A percentile compares a stretch with the other conserved stretches of the same genome.
Evolutionary conservation across 2,888 invertebrate species (phyloP).

Genomic region (Carterocephalus palaemon): DNA sequence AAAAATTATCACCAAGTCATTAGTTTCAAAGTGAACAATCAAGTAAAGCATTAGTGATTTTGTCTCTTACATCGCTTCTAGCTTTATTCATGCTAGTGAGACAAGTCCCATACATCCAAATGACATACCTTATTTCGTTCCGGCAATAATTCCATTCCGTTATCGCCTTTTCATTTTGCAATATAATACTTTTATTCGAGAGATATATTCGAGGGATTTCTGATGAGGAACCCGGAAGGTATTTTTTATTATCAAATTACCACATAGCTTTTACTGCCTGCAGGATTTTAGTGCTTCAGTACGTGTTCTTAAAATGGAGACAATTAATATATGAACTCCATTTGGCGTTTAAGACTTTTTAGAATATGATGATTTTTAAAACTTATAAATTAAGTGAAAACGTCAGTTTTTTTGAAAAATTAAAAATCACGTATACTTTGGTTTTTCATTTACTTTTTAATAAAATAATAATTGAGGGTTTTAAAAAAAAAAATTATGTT

Average conservation of each 20-base stretch:
- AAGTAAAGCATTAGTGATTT: too few species aligned
- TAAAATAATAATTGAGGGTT: too few species aligned
- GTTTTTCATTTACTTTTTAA: too few species aligned
- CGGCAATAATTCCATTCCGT: conserved; percentile 58
- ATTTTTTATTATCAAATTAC: conserved; percentile 24
- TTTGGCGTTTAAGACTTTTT: too few species aligned
- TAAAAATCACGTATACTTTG: too few species aligned
- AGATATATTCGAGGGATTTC: conserved; percentile 46
- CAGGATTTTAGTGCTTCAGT: not conserved
- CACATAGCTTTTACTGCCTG: conserved; percentile 13
- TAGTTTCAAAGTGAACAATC: too few species aligned
- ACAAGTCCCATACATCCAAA: conserved; percentile 27
- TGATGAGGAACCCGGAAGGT: conserved; percentile 32
- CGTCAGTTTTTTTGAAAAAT: too few species aligned
- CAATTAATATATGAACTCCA: too few species aligned
- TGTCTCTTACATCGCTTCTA: not conserved
- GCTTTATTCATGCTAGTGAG: not conserved
- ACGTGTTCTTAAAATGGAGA: not conserved
- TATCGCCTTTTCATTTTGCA: conserved; percentile 60
- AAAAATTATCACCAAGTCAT: too few species aligned
- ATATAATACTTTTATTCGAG: conserved; percentile 56
- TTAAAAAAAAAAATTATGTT: too few species aligned
- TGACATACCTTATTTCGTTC: conserved; percentile 41
- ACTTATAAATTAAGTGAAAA: too few species aligned
- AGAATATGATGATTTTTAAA: too few species aligned